Percentiles rank a stretch among this genome's conserved stretches.
These are phyloP conservation scores for Thecophora atra DNA, from an alignment of 2,888 invertebrate genomes.

Conservation along the genomic window DNA sequence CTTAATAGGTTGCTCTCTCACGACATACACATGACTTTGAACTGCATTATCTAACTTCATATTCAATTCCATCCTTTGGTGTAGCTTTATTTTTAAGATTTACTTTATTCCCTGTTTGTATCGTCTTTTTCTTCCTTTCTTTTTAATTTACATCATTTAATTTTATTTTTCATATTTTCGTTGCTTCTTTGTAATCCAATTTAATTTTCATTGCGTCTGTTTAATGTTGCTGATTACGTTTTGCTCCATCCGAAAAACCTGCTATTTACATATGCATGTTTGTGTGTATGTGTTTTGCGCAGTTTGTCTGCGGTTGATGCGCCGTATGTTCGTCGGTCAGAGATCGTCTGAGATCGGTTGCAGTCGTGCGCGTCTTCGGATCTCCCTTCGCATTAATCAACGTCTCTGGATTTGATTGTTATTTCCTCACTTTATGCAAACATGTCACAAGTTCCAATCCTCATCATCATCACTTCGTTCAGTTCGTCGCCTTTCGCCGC, in stretches of 20 bases:
- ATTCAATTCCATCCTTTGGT: too few relatives aligned
- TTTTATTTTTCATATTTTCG: slow-evolving; percentile 8
- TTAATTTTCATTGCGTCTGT: slow-evolving; percentile 21
- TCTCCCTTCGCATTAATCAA: slow-evolving; percentile 35
- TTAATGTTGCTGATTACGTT: slow-evolving; percentile 25
- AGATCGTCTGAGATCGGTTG: slow-evolving; percentile 1
- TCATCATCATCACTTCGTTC: too few relatives aligned
- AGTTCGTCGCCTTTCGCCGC: not conserved
- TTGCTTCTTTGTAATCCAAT: slow-evolving; percentile 31
- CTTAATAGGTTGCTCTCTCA: too few relatives aligned
- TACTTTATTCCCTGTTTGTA: not conserved
- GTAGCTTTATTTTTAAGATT: too few relatives aligned
- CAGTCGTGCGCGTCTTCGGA: slow-evolving; percentile 8
- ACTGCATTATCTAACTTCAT: too few relatives aligned
- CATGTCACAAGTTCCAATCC: slow-evolving; percentile 25
- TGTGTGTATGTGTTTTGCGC: too few relatives aligned
- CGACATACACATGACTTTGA: too few relatives aligned
- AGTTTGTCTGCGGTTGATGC: not conserved
- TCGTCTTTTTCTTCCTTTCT: not conserved
- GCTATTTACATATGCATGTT: not conserved
- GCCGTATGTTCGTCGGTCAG: slow-evolving; percentile 1
- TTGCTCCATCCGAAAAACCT: slow-evolving; percentile 11
- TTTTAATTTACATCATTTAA: not conserved
- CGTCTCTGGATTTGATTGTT: slow-evolving; percentile 22
- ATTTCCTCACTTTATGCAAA: slow-evolving; percentile 37